Conservation (phyloP, 2,797 vertebrate genomes). For the Alexandromys oeconomus region DNA sequence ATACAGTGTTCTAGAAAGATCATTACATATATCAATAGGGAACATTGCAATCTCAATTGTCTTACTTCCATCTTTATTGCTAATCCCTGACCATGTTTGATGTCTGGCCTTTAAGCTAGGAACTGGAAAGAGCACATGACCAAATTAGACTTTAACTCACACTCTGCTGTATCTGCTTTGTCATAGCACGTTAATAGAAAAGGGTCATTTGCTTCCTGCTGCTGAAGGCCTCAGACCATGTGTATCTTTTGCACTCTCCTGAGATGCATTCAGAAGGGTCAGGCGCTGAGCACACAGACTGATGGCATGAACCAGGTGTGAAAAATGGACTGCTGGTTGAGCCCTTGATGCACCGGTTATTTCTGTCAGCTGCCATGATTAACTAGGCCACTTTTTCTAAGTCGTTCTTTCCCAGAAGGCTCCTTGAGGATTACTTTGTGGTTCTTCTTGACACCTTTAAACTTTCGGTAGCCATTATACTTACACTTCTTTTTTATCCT, state of each 20-base stretch:
- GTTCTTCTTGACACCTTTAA: conserved; percentile 72
- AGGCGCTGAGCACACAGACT: not conserved
- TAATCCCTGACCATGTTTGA: conserved; percentile 61
- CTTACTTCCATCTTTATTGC: conserved; percentile 77
- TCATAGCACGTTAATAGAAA: not conserved
- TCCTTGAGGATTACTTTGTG: conserved; percentile 62
- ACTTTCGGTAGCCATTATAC: conserved; percentile 74
- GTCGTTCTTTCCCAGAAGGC: conserved; percentile 70
- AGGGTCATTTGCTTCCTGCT: conserved; percentile 34
- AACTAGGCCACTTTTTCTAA: conserved; percentile 56
- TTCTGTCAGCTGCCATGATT: conserved; percentile 51
- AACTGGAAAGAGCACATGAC: conserved; percentile 77
- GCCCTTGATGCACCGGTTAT: conserved; percentile 3
- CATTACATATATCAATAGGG: conserved; percentile 76
- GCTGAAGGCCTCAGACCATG: conserved; percentile 51
- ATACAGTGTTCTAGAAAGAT: conserved; percentile 79
- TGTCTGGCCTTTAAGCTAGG: conserved; percentile 75
- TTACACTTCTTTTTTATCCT: conserved; percentile 74
- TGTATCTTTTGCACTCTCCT: not conserved
- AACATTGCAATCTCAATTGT: conserved; percentile 82
- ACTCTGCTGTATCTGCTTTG: conserved; percentile 53
- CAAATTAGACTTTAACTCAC: conserved; percentile 60
- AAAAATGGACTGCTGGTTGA: conserved; percentile 1
- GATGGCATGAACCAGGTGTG: conserved; percentile 69
- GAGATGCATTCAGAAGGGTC: conserved; percentile 63